Percentiles rank a stretch among this genome's conserved stretches.
Conservation (phyloP, 2,797 vertebrate genomes). For the Sebastiscus albofasciatus region DNA sequence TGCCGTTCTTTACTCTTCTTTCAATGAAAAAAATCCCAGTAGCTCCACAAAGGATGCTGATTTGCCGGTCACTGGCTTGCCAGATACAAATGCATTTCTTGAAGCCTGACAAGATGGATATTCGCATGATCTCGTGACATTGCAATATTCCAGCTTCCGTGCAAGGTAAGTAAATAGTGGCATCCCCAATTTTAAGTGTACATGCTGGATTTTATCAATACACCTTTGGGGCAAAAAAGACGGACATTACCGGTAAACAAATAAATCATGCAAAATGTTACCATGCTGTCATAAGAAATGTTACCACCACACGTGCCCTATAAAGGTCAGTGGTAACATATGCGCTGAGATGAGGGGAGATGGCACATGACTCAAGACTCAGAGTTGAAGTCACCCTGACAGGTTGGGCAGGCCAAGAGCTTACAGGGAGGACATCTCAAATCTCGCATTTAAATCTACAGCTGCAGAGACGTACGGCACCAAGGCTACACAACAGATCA, state of each 20-base stretch:
- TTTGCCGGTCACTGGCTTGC: too few species aligned
- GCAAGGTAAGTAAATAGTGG: background rate
- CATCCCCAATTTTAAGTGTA: background rate
- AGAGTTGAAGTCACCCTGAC: conserved; percentile 50
- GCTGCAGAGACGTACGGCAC: conserved; percentile 32
- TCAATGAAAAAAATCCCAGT: too few species aligned
- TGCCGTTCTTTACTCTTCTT: too few species aligned
- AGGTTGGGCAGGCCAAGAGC: conserved; percentile 33
- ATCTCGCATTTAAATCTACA: conserved; percentile 54
- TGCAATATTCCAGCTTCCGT: background rate
- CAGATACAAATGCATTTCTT: too few species aligned
- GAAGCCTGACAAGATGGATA: fast-evolving
- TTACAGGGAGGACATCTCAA: conserved; percentile 34
- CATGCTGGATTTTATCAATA: background rate
- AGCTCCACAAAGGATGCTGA: too few species aligned
- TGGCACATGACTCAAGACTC: conserved; percentile 42
- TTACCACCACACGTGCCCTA: conserved; percentile 33
- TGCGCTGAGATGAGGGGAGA: conserved; percentile 51
- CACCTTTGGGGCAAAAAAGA: background rate
- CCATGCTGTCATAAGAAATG: conserved; percentile 52
- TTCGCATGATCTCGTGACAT: background rate
- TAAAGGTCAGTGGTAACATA: conserved; percentile 66
- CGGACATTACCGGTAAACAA: conserved; percentile 13
- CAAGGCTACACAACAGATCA: conserved; percentile 23
- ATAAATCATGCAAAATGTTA: conserved; percentile 55